Conservation (phyloP, 2,888 invertebrate species). For the Aleiodes testaceus region DNA sequence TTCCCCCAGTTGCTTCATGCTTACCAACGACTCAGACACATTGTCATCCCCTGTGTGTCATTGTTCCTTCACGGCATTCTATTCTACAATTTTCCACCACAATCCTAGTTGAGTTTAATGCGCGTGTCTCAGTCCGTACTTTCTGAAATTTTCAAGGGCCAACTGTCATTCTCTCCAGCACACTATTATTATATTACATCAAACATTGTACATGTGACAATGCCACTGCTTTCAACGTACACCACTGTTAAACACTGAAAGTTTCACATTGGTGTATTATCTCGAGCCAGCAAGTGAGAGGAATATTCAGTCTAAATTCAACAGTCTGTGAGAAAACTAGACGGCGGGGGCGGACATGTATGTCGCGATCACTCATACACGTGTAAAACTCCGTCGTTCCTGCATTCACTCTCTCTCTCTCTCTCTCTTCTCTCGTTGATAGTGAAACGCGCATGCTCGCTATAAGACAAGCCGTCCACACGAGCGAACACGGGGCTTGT, state of each 20-base stretch:
- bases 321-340: not conserved
- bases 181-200: slow-evolving; percentile 31
- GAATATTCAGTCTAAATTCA: slow-evolving; percentile 3
- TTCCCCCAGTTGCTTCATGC: slow-evolving; percentile 18
- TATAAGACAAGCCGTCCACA: slow-evolving; percentile 32
- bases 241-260: slow-evolving; percentile 8
- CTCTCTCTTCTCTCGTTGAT: not conserved
- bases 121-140: slow-evolving; percentile 63
- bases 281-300: not conserved
- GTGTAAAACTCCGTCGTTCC: slow-evolving; percentile 24
- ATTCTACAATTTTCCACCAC: slow-evolving; percentile 53
- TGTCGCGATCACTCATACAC: slow-evolving; percentile 37
- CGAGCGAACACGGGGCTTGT: slow-evolving; percentile 24
- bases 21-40: slow-evolving; percentile 33
- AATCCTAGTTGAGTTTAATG: slow-evolving; percentile 64
- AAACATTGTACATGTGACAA: not conserved
- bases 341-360: not conserved
- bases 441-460: slow-evolving; percentile 28
- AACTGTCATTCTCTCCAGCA: slow-evolving; percentile 58
- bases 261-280: not conserved
- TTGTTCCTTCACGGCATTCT: slow-evolving; percentile 40
- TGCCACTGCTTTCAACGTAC: not conserved
- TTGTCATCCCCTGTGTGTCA: slow-evolving; percentile 23
- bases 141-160: slow-evolving; percentile 51
- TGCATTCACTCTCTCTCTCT: not conserved